Evolutionary conservation across 2,888 invertebrate genomes (phyloP), one percentile per base, ranked within the genome.

Genomic region (Archips crataeganus): DNA sequence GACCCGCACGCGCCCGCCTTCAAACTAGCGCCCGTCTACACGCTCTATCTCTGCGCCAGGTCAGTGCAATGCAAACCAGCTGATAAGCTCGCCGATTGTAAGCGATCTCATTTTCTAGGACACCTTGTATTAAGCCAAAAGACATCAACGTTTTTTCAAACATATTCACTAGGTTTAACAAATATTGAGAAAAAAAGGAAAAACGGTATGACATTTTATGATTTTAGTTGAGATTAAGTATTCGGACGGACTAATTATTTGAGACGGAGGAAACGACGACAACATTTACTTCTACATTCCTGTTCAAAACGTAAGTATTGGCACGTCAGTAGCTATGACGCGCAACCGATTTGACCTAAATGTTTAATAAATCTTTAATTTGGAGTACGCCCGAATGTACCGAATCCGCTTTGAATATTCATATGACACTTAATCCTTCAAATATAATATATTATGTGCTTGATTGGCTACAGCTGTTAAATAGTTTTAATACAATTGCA

Each of bases 1-100:
- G 98, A 98, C 89, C 98, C 98, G 13, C 97, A 97, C 86, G 96
- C 97, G 75, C 97, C 97, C 11, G 98, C 98, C 80, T 99, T 99
- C 94, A 98, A 99, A 87, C 95, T 99, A 76, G 98, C 99, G 0
- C 99, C 99, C 0, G 99, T 99, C 39, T 99, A 99, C 93, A 98
- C 99, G 2, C 95, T 99, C 36, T 99, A 99, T 91, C 95, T 99
- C 86, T 98, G 98, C 80, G 98, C 98, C 76, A 96, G 98, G 95
- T 96, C 83, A 82, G 49, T 49, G 49, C 49, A 1, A n/a, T 13
- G 4, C 4, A n/a, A 13, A n/a, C n/a, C n/a, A n/a, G 13, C n/a
- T 49, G 13, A 11, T 49, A n/a, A 13, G 13, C 47, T 47, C 13
- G 47, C 0, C 13, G 4, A n/a, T n/a, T 6, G 3, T 5, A n/a